Evolutionary conservation across 2,113 vertebrate species (phyloP).

Genomic region (Nothoprocta perdicaria): DNA sequence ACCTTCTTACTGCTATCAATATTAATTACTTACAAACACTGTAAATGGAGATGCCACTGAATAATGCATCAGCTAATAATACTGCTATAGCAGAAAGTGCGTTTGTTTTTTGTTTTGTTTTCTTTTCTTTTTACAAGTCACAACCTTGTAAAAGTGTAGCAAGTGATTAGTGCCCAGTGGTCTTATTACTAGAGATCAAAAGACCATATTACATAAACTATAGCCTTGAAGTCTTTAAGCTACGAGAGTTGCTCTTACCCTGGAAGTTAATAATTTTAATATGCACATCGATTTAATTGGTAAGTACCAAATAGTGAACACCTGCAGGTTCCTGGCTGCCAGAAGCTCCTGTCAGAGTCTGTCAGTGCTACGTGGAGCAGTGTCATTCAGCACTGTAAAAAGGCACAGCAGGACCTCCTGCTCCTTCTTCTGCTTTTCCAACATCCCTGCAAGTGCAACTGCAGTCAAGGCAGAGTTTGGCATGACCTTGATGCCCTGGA

Average conservation of each 20-base stretch:
- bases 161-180: not conserved
- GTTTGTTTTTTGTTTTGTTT: not conserved
- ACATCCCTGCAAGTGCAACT: not conserved
- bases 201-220: not conserved
- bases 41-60: not conserved
- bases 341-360: not conserved
- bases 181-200: not conserved
- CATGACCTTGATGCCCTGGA: not conserved
- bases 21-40: not conserved
- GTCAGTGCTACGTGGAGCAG: not conserved
- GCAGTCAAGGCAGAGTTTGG: not conserved
- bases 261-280: conserved; percentile 34
- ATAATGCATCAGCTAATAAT: not conserved
- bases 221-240: not conserved
- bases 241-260: not conserved
- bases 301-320: not conserved
- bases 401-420: not conserved
- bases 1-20: not conserved
- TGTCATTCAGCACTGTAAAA: not conserved
- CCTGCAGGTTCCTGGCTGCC: not conserved
- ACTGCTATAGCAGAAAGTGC: not conserved
- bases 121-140: not conserved
- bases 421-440: not conserved
- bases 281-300: not conserved
- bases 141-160: not conserved